Conservation (phyloP, 2,797 vertebrate species). For the Eupleurogrammus muticus region DNA sequence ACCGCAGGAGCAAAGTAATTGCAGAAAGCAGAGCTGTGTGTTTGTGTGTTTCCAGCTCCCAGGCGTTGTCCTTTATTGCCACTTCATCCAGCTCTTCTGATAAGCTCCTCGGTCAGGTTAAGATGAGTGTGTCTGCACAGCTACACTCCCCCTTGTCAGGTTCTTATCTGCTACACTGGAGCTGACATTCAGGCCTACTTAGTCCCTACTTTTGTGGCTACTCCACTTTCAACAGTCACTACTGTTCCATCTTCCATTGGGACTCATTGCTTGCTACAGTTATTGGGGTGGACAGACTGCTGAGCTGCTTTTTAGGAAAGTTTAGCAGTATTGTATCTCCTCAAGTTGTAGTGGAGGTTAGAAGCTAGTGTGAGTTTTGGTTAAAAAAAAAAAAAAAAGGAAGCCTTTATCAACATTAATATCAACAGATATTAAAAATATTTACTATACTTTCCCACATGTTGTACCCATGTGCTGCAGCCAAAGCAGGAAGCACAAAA, state of each 20-base stretch:
- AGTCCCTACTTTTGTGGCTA: conserved; percentile 32
- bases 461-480: background rate
- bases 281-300: background rate
- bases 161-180: conserved; percentile 41
- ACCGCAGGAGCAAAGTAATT: background rate
- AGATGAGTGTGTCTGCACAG: conserved; percentile 28
- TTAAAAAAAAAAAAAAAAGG: background rate
- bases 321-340: background rate
- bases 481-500: background rate
- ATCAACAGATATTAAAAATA: background rate
- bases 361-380: background rate
- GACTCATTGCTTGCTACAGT: background rate
- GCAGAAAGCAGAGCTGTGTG: background rate
- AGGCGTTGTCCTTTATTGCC: conserved; percentile 8
- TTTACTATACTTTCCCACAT: background rate
- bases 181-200: conserved; percentile 29
- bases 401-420: background rate
- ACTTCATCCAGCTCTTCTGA: conserved; percentile 25
- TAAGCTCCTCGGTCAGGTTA: conserved; percentile 15
- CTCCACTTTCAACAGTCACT: conserved; percentile 19
- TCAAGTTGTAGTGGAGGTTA: background rate
- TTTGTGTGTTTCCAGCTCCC: conserved; percentile 24
- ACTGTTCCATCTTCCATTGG: background rate
- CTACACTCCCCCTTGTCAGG: background rate
- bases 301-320: background rate